These are phyloP conservation scores for Silurus glanis DNA, from an alignment of 2,113 vertebrate genomes.

Conservation along the genomic window DNA sequence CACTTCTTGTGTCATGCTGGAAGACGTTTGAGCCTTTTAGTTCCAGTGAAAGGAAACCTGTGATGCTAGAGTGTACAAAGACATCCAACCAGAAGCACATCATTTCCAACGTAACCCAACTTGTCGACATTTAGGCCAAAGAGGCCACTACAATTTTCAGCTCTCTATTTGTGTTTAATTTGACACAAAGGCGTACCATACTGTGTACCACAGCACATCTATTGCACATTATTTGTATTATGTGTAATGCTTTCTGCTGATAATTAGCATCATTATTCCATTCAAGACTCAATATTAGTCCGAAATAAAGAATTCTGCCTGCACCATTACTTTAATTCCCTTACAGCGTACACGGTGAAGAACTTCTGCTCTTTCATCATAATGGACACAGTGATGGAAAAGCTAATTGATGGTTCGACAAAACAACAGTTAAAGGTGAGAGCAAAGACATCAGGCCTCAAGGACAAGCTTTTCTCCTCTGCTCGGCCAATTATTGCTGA, in stretches of 20 bases:
- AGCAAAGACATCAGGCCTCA: slow-evolving; percentile 40
- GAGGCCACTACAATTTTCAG: background rate
- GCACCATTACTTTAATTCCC: background rate
- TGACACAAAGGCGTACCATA: background rate
- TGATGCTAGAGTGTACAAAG: background rate
- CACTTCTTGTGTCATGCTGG: background rate
- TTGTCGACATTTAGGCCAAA: no score
- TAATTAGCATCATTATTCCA: background rate
- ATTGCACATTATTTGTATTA: background rate
- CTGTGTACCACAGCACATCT: background rate
- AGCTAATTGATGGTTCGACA: background rate
- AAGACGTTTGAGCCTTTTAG: background rate
- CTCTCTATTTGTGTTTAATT: background rate
- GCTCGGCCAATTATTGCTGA: slow-evolving; percentile 54
- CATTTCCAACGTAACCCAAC: no score
- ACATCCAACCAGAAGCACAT: background rate
- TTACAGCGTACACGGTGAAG: background rate
- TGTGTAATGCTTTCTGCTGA: background rate
- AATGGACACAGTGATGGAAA: background rate
- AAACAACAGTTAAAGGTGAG: slow-evolving; percentile 41
- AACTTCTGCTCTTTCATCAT: background rate
- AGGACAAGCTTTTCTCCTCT: slow-evolving; percentile 46
- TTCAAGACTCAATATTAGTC: background rate
- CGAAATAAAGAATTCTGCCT: background rate
- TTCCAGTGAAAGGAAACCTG: background rate